A percentile compares a stretch with the other conserved stretches of the same genome.
These are phyloP conservation scores for Heliconius hewitsoni DNA, from an alignment of 1,140 invertebrate genomes.

Conservation along the genomic window DNA sequence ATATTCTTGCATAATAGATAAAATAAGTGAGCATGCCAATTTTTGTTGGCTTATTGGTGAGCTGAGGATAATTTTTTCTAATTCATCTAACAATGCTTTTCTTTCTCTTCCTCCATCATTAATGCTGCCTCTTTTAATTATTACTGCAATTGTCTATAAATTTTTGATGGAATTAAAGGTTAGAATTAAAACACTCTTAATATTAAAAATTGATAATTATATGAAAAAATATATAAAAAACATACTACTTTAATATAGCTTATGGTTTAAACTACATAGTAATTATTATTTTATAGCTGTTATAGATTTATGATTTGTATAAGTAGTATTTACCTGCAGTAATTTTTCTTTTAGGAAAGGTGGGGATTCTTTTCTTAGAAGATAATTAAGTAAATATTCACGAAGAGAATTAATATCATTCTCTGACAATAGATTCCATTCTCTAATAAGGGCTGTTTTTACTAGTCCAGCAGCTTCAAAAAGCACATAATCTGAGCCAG, in stretches of 20 bases:
- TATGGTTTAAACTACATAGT: not conserved
- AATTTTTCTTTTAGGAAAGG: conserved; percentile 85
- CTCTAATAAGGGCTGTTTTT: conserved; percentile 90
- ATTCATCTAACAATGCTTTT: conserved; percentile 86
- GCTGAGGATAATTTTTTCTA: conserved; percentile 74
- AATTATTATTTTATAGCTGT: not conserved
- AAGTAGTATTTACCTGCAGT: conserved; percentile 82
- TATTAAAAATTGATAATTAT: conserved; percentile 43
- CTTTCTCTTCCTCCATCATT: conserved; percentile 87
- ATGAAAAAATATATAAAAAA: not conserved
- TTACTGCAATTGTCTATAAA: conserved; percentile 91
- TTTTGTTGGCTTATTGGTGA: conserved; percentile 83
- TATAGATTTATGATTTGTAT: not conserved
- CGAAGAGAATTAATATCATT: conserved; percentile 87
- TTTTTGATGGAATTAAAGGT: not conserved
- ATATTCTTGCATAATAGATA: conserved; percentile 93
- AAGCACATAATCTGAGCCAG: conserved; percentile 90
- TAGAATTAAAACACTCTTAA: not conserved
- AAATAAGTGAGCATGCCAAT: conserved; percentile 90
- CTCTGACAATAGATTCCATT: conserved; percentile 88
- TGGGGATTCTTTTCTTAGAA: conserved; percentile 84
- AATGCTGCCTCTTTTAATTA: conserved; percentile 90
- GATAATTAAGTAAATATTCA: conserved; percentile 90
- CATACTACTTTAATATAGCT: not conserved
- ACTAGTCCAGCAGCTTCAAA: conserved; percentile 94